Percentiles rank a stretch among this genome's conserved stretches.
Conservation (phyloP, 2,888 invertebrate species). For the Dryomyza anilis region DNA sequence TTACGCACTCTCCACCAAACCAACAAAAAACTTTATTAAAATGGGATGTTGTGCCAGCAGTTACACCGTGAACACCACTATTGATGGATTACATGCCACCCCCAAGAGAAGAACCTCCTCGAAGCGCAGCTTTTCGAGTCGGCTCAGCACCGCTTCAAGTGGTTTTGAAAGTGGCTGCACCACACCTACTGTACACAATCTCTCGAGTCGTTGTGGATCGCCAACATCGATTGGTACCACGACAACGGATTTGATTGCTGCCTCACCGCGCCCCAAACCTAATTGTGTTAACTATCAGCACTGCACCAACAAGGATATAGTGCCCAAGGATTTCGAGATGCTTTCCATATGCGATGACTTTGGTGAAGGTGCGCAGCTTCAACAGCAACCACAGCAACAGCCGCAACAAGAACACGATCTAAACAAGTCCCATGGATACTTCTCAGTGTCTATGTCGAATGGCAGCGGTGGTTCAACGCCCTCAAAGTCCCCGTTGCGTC, state of each 20-base stretch:
- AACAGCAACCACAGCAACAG: too few species aligned
- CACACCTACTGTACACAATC: too few species aligned
- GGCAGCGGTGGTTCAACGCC: slow-evolving; percentile 18
- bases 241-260: too few species aligned
- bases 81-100: slow-evolving; percentile 28
- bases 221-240: too few species aligned
- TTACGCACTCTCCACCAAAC: too few species aligned
- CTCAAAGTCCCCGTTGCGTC: slow-evolving; percentile 15
- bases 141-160: slow-evolving; percentile 35
- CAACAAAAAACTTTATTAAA: too few species aligned
- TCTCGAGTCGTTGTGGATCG: too few species aligned
- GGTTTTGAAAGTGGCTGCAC: slow-evolving; percentile 38
- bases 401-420: too few species aligned
- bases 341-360: slow-evolving; percentile 52
- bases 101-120: too few species aligned
- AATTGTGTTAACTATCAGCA: too few species aligned
- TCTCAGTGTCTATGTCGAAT: slow-evolving; percentile 34
- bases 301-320: slow-evolving; percentile 12
- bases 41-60: slow-evolving; percentile 52
- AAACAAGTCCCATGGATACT: slow-evolving; percentile 40
- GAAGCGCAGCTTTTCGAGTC: slow-evolving; percentile 33
- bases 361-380: too few species aligned
- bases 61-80: slow-evolving; percentile 25
- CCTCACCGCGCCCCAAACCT: too few species aligned
- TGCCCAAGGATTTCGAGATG: slow-evolving; percentile 28